A percentile compares a stretch with the other conserved stretches of the same genome.
These are phyloP conservation scores for Nyctereutes procyonoides DNA, from an alignment of 2,113 vertebrate species.

Conservation along the genomic window DNA sequence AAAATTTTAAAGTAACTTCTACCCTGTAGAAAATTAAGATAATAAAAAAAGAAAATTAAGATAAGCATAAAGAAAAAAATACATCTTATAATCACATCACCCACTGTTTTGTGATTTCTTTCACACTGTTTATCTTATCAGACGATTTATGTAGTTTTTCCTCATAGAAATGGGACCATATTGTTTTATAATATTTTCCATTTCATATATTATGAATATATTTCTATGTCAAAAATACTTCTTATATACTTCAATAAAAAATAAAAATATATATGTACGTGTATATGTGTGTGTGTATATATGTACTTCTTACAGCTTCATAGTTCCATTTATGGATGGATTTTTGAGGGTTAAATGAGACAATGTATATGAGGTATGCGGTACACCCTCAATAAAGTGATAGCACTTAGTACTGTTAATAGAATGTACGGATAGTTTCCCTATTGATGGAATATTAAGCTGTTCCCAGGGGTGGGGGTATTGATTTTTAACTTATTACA, in stretches of 20 bases:
- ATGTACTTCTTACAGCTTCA: not conserved
- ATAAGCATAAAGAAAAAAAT: not conserved
- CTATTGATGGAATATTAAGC: not conserved
- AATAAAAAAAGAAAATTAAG: conserved; percentile 14
- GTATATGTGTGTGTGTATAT: not conserved
- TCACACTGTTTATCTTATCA: not conserved
- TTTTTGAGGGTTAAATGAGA: not conserved
- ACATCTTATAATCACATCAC: not conserved
- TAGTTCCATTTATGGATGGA: not conserved
- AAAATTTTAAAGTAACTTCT: not conserved
- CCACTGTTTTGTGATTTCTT: not conserved
- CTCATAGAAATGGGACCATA: not conserved
- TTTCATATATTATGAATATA: not conserved
- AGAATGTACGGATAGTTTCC: not conserved
- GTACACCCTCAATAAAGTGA: not conserved
- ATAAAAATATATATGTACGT: not conserved
- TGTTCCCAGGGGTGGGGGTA: not conserved
- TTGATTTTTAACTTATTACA: conserved; percentile 40
- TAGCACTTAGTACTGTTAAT: not conserved
- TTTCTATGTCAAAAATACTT: not conserved
- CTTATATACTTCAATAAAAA: not conserved
- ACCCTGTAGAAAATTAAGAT: not conserved
- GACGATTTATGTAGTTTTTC: not conserved
- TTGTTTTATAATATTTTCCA: not conserved
- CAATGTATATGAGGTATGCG: not conserved